phyloP scores from a whole-genome alignment of 2,113 vertebrate species.

The Esox niger region DNA sequence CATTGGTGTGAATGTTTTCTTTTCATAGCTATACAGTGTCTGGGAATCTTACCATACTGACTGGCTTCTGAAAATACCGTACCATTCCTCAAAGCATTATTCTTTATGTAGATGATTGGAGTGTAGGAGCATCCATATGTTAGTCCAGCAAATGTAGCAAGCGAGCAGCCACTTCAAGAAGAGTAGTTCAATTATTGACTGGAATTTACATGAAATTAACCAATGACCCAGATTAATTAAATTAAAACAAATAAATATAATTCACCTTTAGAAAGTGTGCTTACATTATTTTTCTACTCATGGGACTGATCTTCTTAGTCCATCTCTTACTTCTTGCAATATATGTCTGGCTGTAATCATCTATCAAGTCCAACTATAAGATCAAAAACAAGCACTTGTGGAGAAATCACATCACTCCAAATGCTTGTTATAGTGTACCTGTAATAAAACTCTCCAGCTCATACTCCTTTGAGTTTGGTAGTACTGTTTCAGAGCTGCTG shows the following conservation, averaged over 20 bases:
- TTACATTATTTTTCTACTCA: background rate
- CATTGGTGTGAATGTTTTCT: background rate
- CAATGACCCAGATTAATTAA: no score
- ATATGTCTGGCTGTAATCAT: background rate
- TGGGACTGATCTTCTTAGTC: background rate
- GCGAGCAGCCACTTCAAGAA: slow-evolving; percentile 7
- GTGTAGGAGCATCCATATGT: slow-evolving; percentile 9
- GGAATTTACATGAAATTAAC: no score
- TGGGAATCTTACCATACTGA: slow-evolving; percentile 2
- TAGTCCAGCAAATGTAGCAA: slow-evolving; percentile 7
- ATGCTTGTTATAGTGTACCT: background rate
- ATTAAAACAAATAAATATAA: background rate
- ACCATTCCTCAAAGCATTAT: slow-evolving; percentile 11
- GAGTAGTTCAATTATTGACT: background rate
- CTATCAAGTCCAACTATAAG: background rate
- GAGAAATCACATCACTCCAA: background rate
- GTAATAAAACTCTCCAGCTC: background rate
- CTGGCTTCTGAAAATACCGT: background rate
- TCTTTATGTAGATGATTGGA: slow-evolving; percentile 17
- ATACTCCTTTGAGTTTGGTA: background rate
- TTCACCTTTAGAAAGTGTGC: background rate
- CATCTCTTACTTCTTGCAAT: background rate
- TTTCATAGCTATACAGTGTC: background rate
- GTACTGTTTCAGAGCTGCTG: background rate
- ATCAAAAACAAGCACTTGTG: background rate